Base-by-base conservation (phyloP, 2,797 vertebrate genomes). In the Euphonia xanthogaster region DNA sequence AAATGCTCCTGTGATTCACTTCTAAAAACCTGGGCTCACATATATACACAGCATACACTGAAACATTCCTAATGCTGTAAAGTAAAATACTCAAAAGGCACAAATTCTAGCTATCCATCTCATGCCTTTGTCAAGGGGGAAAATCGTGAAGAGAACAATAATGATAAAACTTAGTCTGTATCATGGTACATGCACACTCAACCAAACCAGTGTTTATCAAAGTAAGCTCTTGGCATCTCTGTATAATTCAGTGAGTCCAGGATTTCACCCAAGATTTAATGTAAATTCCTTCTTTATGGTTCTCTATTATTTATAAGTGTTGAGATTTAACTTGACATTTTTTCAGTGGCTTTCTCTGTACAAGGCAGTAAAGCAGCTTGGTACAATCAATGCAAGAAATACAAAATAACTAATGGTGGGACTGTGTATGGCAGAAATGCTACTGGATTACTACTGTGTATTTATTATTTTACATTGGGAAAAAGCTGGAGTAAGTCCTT, bases 401-500 rank as follows among this genome's bases (percentile, higher is more conserved):
- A 44, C 20, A 57, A 74, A 89, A 57, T 53, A 63, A 51, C 12
- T 30, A 33, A 90, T 79, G 0, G 0, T 35, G 17, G 27, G 44
- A 48, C 47, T 35, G 11, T 31, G 5, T 65, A 21, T 60, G 18
- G 27, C 50, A 93, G 47, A 82, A 94, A 50, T 63, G 33, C 40
- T 74, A 39, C 67, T 87, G 80, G 27, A 25, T 79, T 82, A 40
- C 63, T 85, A 24, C 55, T 79, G 37, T 28, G 14, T 79, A 30
- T 90, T 86, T 90, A 81, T 86, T 68, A 40, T 50, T 88, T 75
- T 37, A 57, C 65, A 84, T 94, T 76, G 48, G 63, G 62, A 93
- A 95, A 58, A 53, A 76, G 67, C 31, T 91, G 77, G 51, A 73
- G 10, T 76, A 70, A 89, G 42, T 67, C 33, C 28, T 79, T 79